A percentile compares a stretch with the other conserved stretches of the same genome.
phyloP scores from a whole-genome alignment of 2,888 invertebrate species.

The Eudemis profundana region DNA sequence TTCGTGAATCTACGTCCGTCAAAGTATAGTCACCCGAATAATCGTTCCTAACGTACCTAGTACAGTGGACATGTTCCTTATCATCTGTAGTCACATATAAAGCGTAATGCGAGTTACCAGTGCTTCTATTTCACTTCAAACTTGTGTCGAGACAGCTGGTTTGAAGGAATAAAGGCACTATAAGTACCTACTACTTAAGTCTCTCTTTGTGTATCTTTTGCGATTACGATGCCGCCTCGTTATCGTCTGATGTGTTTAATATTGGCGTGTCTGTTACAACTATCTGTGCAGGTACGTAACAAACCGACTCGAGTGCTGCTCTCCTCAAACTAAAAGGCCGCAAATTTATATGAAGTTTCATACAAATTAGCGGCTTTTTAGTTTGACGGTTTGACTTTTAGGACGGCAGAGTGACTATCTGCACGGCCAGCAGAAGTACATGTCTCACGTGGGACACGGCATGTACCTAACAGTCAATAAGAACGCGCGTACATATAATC shows the following conservation, averaged over 20 bases:
- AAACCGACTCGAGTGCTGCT: no score
- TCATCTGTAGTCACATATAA: slow-evolving; percentile 26
- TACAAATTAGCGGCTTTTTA: no score
- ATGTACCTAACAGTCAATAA: no score
- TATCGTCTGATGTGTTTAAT: slow-evolving; percentile 19
- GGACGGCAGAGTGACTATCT: no score
- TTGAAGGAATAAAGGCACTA: background rate
- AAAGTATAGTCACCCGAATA: no score
- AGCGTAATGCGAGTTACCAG: background rate
- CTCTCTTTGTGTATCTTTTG: background rate
- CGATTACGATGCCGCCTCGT: slow-evolving; percentile 3
- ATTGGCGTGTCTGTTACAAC: slow-evolving; percentile 26
- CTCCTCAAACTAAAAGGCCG: no score
- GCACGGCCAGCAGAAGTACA: no score
- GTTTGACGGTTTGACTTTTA: no score
- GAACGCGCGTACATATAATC: no score
- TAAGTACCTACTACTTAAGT: background rate
- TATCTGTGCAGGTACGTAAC: slow-evolving; percentile 32
- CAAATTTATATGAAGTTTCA: no score
- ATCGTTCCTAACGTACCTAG: background rate
- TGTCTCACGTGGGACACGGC: no score
- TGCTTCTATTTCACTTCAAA: slow-evolving; percentile 5
- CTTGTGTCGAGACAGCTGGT: background rate
- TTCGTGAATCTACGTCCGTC: no score
- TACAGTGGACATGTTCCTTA: slow-evolving; percentile 21